Percentiles rank a stretch among this genome's conserved stretches.
These are phyloP conservation scores for Megalops atlanticus DNA, from an alignment of 2,113 vertebrate genomes.

Conservation along the genomic window DNA sequence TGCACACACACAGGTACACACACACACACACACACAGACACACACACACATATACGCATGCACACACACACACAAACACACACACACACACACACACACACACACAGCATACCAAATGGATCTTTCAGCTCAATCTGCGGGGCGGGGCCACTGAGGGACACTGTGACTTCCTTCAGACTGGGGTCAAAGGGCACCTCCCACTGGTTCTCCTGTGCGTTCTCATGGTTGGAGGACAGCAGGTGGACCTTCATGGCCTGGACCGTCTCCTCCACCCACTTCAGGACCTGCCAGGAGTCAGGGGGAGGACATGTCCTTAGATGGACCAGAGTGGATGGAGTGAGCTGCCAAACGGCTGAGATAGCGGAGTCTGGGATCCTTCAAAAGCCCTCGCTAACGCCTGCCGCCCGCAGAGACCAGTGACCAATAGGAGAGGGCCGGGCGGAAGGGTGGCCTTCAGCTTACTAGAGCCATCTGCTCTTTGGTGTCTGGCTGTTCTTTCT, in stretches of 20 bases:
- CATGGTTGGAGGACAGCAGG: constrained; percentile 84
- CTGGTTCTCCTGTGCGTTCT: constrained; percentile 72
- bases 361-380: neutral
- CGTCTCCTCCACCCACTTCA: constrained; percentile 92
- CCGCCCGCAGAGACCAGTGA: neutral
- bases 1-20: neutral
- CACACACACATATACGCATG: neutral
- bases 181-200: constrained; percentile 86
- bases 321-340: neutral
- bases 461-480: constrained; percentile 43
- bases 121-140: constrained; percentile 81
- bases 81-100: constrained; percentile 5
- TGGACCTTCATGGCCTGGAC: constrained; percentile 89
- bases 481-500: constrained; percentile 51
- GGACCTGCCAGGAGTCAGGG: constrained; percentile 68
- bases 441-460: neutral
- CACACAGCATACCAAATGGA: constrained; percentile 72
- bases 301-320: neutral
- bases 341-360: neutral
- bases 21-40: neutral
- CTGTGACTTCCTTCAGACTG: constrained; percentile 88
- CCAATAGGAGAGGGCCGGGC: neutral
- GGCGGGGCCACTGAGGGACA: constrained; percentile 86
- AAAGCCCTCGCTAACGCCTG: neutral
- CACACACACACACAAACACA: neutral